A percentile compares a stretch with the other conserved stretches of the same genome.
These are phyloP conservation scores for Pelochelys cantorii DNA, from an alignment of 2,797 vertebrate genomes.

Conservation along the genomic window DNA sequence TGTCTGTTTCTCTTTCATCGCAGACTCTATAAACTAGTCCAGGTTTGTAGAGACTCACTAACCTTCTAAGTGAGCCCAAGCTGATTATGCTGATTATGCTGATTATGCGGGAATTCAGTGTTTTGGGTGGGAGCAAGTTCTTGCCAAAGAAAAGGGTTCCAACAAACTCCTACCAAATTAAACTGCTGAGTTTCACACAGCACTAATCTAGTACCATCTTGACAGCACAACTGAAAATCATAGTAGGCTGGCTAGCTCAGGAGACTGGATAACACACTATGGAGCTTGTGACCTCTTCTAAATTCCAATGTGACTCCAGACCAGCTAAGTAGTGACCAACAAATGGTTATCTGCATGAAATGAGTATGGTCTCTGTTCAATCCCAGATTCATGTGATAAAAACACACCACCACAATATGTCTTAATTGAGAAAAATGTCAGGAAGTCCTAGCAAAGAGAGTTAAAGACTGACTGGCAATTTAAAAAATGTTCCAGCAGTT, in stretches of 20 bases:
- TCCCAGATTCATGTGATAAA: accelerated
- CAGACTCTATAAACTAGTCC: not conserved
- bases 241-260: not conserved
- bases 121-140: not conserved
- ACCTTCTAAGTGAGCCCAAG: not conserved
- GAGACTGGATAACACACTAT: not conserved
- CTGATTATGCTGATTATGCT: not conserved
- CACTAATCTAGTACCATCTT: not conserved
- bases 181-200: not conserved
- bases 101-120: not conserved
- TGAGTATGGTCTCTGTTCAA: not conserved
- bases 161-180: not conserved
- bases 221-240: not conserved
- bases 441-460: not conserved
- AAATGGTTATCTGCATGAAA: accelerated
- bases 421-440: not conserved
- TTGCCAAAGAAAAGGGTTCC: not conserved
- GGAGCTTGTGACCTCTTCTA: not conserved
- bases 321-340: not conserved
- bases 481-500: constrained; percentile 33
- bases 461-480: not conserved
- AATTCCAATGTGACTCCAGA: not conserved
- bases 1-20: not conserved
- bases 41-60: not conserved
- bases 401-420: not conserved